Conservation (phyloP, 2,113 vertebrate genomes). For the Centropus bengalensis region DNA sequence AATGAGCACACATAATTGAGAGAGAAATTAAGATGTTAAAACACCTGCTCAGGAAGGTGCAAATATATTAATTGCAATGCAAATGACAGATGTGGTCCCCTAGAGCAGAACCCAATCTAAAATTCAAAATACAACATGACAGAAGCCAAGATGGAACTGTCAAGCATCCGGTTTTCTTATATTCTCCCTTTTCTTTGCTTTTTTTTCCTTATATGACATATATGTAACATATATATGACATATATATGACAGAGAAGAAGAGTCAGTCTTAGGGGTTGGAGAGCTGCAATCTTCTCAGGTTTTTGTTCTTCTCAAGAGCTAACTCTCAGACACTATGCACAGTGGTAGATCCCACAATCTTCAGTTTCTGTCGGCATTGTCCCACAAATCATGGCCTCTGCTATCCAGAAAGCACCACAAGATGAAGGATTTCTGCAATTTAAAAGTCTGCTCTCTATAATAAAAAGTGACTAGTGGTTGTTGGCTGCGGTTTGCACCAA, state of each 20-base stretch:
- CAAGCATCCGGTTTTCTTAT: neutral
- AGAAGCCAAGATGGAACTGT: neutral
- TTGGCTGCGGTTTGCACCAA: conserved; percentile 12
- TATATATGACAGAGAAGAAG: neutral
- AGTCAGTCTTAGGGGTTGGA: neutral
- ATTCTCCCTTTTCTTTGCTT: neutral
- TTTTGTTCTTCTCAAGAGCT: neutral
- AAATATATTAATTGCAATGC: neutral
- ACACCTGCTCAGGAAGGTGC: neutral
- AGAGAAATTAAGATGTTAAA: neutral
- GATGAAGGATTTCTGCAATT: neutral
- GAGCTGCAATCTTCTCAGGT: neutral
- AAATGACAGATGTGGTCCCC: neutral
- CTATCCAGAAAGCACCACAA: conserved; percentile 55
- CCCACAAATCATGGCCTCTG: conserved; percentile 43
- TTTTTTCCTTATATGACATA: neutral
- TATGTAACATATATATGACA: too few relatives aligned
- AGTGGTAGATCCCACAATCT: conserved; percentile 14
- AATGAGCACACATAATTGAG: neutral
- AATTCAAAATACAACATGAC: neutral
- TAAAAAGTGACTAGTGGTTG: conserved; percentile 19
- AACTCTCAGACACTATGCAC: neutral
- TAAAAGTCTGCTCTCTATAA: neutral
- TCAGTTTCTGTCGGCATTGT: neutral
- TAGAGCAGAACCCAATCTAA: neutral